phyloP scores from a whole-genome alignment of 1,140 invertebrate genomes.

The Nixonia krombeini region DNA sequence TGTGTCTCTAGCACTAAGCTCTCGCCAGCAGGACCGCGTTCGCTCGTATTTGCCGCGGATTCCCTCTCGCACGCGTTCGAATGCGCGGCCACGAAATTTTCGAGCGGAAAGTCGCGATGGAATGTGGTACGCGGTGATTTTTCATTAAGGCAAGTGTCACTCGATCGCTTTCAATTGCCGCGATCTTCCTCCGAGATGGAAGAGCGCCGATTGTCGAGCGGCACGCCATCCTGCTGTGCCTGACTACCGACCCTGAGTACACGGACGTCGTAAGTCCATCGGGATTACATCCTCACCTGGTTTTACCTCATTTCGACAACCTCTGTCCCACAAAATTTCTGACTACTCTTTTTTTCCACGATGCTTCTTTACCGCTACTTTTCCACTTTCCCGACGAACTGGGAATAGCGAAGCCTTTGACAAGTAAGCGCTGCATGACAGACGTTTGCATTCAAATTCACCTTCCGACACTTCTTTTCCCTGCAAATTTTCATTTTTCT shows the following conservation, averaged over 20 bases:
- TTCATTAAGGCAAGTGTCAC: background rate
- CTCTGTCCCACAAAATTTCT: slow-evolving; percentile 2
- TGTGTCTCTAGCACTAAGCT: slow-evolving; percentile 35
- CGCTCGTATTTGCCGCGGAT: slow-evolving; percentile 29
- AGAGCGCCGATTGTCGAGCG: slow-evolving; percentile 50
- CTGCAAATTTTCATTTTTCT: too few species aligned
- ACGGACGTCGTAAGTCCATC: slow-evolving; percentile 34
- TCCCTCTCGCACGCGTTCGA: slow-evolving; percentile 13
- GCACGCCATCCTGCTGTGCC: slow-evolving; percentile 56
- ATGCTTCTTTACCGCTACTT: slow-evolving; percentile 3
- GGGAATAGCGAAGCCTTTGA: too few species aligned
- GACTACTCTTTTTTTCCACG: slow-evolving; percentile 20
- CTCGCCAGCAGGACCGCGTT: slow-evolving; percentile 29
- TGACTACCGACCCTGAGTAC: slow-evolving; percentile 32
- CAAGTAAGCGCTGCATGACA: too few species aligned
- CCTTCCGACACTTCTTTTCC: too few species aligned
- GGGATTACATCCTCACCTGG: slow-evolving; percentile 13
- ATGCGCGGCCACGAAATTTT: background rate
- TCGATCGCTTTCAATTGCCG: slow-evolving; percentile 16
- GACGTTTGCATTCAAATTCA: too few species aligned
- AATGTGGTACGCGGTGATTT: slow-evolving; percentile 8
- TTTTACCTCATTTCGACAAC: slow-evolving; percentile 15
- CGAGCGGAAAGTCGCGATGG: background rate
- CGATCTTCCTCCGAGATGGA: slow-evolving; percentile 32
- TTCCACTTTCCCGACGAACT: slow-evolving; percentile 1